Base-by-base conservation (phyloP, 2,888 invertebrate species). In the Cyclophora punctaria region DNA sequence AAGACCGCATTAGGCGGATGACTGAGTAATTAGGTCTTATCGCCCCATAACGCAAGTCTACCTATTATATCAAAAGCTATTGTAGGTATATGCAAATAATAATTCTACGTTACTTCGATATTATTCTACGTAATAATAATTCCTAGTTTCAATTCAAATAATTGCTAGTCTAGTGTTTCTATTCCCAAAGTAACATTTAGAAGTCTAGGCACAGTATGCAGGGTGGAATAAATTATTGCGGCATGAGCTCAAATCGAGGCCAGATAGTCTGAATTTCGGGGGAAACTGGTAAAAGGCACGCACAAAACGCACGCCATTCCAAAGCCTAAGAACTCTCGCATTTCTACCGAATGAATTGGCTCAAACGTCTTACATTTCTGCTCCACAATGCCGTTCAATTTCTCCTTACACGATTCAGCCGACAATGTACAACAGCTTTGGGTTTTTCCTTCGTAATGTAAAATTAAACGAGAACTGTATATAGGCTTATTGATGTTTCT, bases 161-260 rank as follows among this genome's bases (percentile, higher is more conserved):
- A 7, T 43, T 20, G 43, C 7, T 43, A 7, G 20, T 1, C 20
- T 43, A 43, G 43, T 7, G 43, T 7, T 20, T 43, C 5, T 43
- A n/a, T 43, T 5, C 43, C 43, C 5, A 43, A 37, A 37, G 37
- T 37, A 5, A 37, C 37, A 44, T 73, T 73, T 67, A 69, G 66
- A 71, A 71, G 69, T 73, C 73, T 73, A 66, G 66, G 67, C 73
- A 66, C 69, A 66, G 73, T 77, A 75, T 83, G 82, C 78, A 81
- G 82, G 80, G 79, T 69, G 73, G 72, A 79, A 83, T 86, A 83
- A 84, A 71, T 84, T 83, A 85, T 76, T 71, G 78, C 63, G 67
- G 76, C 72, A 77, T 79, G 76, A 79, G 78, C 76, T 73, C 76
- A 80, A 83, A 86, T 84, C 80, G 85, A 85, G 87, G 87, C 74